Conservation (phyloP, 2,113 vertebrate genomes). For the Ophiodon elongatus region DNA sequence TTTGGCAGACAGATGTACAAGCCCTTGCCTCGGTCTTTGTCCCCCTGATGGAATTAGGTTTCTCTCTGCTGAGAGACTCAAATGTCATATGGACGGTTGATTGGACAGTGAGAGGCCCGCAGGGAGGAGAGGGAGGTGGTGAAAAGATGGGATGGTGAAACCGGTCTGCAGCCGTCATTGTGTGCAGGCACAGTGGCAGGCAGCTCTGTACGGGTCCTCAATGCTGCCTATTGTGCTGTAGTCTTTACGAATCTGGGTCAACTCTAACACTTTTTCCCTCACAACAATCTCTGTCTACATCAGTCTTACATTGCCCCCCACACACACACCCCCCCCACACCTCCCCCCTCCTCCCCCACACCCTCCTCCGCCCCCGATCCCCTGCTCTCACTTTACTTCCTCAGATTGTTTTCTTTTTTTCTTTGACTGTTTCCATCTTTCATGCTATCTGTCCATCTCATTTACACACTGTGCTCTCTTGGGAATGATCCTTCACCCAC, state of each 20-base stretch:
- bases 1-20: conserved; percentile 34
- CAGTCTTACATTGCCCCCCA: not conserved
- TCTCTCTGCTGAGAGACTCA: conserved; percentile 43
- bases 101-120: conserved; percentile 52
- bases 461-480: conserved; percentile 2
- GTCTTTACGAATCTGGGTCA: conserved; percentile 65
- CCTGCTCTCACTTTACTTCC: conserved; percentile 1
- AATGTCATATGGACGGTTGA: conserved; percentile 52
- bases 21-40: not conserved
- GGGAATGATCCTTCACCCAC: not conserved
- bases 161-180: conserved; percentile 30
- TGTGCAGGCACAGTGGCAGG: conserved; percentile 47
- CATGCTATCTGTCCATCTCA: conserved; percentile 15
- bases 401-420: conserved; percentile 3
- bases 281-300: conserved; percentile 31
- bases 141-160: conserved; percentile 38
- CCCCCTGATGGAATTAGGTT: conserved; percentile 35
- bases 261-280: conserved; percentile 33
- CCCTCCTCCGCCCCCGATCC: not conserved
- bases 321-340: too few species aligned
- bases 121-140: conserved; percentile 29
- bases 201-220: conserved; percentile 47
- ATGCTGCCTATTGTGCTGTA: conserved; percentile 30
- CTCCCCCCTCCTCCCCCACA: too few species aligned
- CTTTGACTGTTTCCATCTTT: conserved; percentile 20